A percentile compares a stretch with the other conserved stretches of the same genome.
Conservation (phyloP, 2,888 invertebrate genomes). For the Bembecia ichneumoniformis region DNA sequence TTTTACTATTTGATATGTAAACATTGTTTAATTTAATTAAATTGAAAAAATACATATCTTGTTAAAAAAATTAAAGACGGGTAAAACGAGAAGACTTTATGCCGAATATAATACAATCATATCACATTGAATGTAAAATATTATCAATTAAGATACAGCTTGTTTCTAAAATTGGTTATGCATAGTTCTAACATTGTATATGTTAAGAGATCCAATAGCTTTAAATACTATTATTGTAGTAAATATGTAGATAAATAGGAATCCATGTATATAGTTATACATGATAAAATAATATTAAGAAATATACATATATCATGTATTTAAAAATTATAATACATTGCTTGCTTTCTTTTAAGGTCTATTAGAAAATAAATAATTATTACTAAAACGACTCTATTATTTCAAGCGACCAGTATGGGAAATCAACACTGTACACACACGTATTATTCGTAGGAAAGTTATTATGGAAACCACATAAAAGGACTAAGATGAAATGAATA, state of each 20-base stretch:
- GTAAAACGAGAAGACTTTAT: no score
- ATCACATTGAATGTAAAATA: neutral
- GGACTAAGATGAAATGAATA: no score
- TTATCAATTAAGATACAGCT: no score
- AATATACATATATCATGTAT: neutral
- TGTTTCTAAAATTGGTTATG: neutral
- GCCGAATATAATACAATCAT: neutral
- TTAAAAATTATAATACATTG: neutral
- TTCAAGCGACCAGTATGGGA: neutral
- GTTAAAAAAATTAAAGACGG: no score
- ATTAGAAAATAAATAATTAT: slow-evolving; percentile 38
- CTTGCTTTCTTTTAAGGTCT: slow-evolving; percentile 37
- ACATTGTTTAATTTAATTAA: no score
- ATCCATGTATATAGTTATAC: neutral
- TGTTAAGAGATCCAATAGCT: neutral
- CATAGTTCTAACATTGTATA: slow-evolving; percentile 1
- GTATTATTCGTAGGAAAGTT: no score
- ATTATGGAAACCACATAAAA: no score
- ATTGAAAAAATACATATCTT: no score
- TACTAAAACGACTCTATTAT: slow-evolving; percentile 4
- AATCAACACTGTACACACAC: no score
- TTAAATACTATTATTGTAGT: neutral
- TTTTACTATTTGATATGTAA: no score
- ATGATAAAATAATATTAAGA: neutral
- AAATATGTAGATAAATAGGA: neutral